phyloP scores from a whole-genome alignment of 92 coral and sea anemone genomes.

The Heteractis magnifica region DNA sequence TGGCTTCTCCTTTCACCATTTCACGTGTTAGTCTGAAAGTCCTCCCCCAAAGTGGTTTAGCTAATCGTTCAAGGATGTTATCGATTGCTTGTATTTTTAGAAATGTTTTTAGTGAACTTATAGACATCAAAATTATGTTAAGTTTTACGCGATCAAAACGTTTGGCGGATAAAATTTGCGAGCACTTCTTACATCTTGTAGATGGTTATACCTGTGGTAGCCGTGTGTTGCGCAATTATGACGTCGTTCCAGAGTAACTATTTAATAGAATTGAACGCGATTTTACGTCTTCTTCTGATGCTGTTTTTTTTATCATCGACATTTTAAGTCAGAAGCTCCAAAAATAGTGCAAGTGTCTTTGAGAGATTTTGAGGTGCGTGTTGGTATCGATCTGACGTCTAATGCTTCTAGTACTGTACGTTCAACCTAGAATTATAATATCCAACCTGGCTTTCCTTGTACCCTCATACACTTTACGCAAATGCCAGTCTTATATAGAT shows the following conservation, averaged over 20 bases:
- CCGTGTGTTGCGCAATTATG: constrained; percentile 1
- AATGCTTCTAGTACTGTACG: too few relatives aligned
- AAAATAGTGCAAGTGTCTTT: too few relatives aligned
- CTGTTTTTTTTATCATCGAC: too few relatives aligned
- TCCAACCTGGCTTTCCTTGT: too few relatives aligned
- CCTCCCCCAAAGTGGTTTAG: neutral
- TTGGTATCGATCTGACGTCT: too few relatives aligned
- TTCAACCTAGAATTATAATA: too few relatives aligned
- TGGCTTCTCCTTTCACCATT: neutral
- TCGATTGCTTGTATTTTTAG: neutral
- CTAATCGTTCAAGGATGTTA: neutral
- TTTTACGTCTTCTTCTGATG: too few relatives aligned
- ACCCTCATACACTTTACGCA: too few relatives aligned
- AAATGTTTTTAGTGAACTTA: neutral
- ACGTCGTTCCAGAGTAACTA: neutral
- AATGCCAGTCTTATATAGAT: too few relatives aligned
- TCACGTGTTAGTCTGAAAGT: neutral
- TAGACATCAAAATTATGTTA: neutral
- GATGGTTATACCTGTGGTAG: neutral
- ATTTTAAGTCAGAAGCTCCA: too few relatives aligned
- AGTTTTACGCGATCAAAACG: neutral
- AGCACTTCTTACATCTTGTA: neutral
- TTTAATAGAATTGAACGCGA: neutral
- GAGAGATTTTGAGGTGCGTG: too few relatives aligned
- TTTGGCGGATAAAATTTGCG: neutral